Base-by-base conservation (phyloP, 2,113 vertebrate genomes). In the Boleophthalmus pectinirostris region DNA sequence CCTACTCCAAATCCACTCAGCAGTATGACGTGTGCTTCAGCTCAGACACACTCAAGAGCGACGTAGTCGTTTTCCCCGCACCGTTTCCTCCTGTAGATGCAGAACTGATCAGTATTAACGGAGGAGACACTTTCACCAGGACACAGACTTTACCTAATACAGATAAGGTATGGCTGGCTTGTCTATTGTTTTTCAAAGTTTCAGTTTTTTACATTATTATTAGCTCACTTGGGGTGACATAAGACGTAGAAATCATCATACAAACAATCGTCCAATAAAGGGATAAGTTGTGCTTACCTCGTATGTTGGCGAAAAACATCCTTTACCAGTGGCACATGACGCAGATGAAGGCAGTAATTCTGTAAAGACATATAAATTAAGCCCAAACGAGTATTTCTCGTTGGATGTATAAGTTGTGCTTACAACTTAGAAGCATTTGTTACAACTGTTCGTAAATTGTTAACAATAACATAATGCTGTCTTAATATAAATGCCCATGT, bases 21-120 rank as follows among this genome's bases (percentile, higher is more conserved):
- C 89, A 90, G 79, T 92, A 91, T 77, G 91, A 92, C 57, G 88
- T 91, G 73, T 91, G 91, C 66, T 91, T 92, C 86, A 90, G 82
- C 72, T 90, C 91, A 80, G 91, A 92, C 88, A 91, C 91, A 0
- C 73, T 90, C 65, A 90, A 90, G 74, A 92, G 91, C 82, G 91
- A 91, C 10, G 73, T 92, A 0, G 85, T 91, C 7, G 88, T 92
- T 10, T 91, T 87, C 23, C 90, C 89, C 0, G 69, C 79, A 0
- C 77, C 81, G 0, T 91, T 82, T 83, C 83, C 87, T 0, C 80
- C 85, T 72, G 84, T 69, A 73, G 89, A 92, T 13, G 85, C 9
- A 3, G 90, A 92, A 14, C 74, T 91, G n/a, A 90, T 92, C 74
- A 91, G 85, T 79, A 90, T 90, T 33, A 89, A 90, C 0, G 89